Conservation (phyloP, 2,113 vertebrate species). For the Arothron firmamentum region DNA sequence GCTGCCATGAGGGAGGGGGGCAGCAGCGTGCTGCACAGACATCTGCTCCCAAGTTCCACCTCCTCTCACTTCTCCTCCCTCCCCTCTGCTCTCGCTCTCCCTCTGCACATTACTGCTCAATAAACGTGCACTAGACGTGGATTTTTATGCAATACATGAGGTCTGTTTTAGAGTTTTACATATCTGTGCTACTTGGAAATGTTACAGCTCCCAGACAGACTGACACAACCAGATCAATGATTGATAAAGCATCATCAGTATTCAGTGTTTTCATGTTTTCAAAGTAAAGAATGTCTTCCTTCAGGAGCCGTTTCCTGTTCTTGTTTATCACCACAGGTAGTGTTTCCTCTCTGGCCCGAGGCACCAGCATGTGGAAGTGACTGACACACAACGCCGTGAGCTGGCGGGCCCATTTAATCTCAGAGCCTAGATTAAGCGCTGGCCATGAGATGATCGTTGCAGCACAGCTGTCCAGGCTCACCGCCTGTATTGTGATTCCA, state of each 20-base stretch:
- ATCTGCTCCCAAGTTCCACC: conserved; percentile 48
- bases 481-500: conserved; percentile 28
- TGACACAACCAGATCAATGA: no score
- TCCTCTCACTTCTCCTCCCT: conserved; percentile 24
- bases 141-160: background rate
- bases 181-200: no score
- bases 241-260: no score
- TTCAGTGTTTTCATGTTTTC: no score
- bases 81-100: conserved; percentile 7
- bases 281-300: no score
- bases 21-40: conserved; percentile 25
- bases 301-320: background rate
- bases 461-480: conserved; percentile 51
- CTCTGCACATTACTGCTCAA: conserved; percentile 18
- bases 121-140: background rate
- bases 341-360: conserved; percentile 12
- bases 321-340: conserved; percentile 1
- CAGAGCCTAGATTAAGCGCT: conserved; percentile 59
- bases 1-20: conserved; percentile 28
- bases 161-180: background rate
- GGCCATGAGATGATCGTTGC: conserved; percentile 46
- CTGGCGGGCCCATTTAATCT: conserved; percentile 51
- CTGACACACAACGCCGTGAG: conserved; percentile 19
- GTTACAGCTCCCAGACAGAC: no score
- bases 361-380: conserved; percentile 28